These are phyloP conservation scores for Nyctibius grandis DNA, from an alignment of 2,797 vertebrate genomes.

Conservation along the genomic window DNA sequence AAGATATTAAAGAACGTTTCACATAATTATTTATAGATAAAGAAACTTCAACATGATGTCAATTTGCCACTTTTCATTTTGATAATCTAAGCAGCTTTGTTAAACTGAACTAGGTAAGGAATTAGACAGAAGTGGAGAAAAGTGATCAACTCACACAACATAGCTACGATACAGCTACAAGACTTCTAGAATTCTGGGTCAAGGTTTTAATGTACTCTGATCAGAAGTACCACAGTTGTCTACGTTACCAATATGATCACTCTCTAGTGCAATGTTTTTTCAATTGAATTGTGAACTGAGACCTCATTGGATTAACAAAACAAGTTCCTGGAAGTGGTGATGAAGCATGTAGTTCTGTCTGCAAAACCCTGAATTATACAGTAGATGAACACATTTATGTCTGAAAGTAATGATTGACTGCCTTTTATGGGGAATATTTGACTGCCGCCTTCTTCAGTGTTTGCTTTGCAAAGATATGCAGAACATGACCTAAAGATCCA, in stretches of 20 bases:
- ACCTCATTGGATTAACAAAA: neutral
- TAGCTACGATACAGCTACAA: neutral
- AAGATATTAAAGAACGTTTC: neutral
- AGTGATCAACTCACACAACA: neutral
- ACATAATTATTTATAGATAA: neutral
- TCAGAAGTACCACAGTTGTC: neutral
- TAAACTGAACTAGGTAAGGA: neutral
- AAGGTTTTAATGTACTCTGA: neutral
- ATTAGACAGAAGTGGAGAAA: neutral
- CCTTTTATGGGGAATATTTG: neutral
- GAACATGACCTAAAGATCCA: slow-evolving; percentile 19
- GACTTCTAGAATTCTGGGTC: neutral
- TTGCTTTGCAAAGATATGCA: neutral
- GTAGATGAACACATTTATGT: neutral
- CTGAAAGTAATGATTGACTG: neutral
- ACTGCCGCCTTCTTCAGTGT: neutral
- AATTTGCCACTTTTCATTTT: neutral
- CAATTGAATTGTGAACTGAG: neutral
- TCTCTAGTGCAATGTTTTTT: neutral
- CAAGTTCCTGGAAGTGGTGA: neutral
- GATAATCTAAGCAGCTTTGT: neutral
- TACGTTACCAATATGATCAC: neutral
- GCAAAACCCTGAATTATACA: neutral
- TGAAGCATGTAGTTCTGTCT: neutral
- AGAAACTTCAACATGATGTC: neutral